A percentile compares a stretch with the other conserved stretches of the same genome.
These are phyloP conservation scores for Plebejus melissa DNA, from an alignment of 2,888 invertebrate species.

Conservation along the genomic window DNA sequence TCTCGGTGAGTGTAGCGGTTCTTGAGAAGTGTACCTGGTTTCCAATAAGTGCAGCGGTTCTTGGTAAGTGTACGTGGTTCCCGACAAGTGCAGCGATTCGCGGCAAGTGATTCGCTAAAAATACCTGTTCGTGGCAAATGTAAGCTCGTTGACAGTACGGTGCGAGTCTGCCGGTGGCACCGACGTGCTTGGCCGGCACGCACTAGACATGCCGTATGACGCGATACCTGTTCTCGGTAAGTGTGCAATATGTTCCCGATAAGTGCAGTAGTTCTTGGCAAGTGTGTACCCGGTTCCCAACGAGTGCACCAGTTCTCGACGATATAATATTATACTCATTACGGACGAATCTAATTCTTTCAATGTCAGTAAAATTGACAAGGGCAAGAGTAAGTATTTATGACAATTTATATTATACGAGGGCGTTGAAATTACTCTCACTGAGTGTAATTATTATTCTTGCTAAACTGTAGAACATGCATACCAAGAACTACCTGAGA, in stretches of 20 bases:
- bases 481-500: too few relatives aligned
- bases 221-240: conserved; percentile 84
- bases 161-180: too few relatives aligned
- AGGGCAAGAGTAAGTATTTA: too few relatives aligned
- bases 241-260: conserved; percentile 40
- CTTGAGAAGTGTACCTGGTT: conserved; percentile 47
- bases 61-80: conserved; percentile 66
- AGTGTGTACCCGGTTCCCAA: conserved; percentile 44
- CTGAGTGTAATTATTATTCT: conserved; percentile 59
- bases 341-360: too few relatives aligned
- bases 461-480: background rate
- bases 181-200: conserved; percentile 78
- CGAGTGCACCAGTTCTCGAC: too few relatives aligned
- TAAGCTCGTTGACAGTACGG: too few relatives aligned
- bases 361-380: too few relatives aligned
- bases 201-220: conserved; percentile 82
- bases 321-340: background rate
- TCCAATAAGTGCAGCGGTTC: background rate
- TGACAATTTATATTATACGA: too few relatives aligned
- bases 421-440: conserved; percentile 44
- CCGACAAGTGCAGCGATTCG: background rate
- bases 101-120: conserved; percentile 46
- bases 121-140: too few relatives aligned
- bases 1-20: conserved; percentile 64
- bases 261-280: conserved; percentile 31